Base-by-base conservation (phyloP, 2,888 invertebrate genomes). In the Cetonia aurata region DNA sequence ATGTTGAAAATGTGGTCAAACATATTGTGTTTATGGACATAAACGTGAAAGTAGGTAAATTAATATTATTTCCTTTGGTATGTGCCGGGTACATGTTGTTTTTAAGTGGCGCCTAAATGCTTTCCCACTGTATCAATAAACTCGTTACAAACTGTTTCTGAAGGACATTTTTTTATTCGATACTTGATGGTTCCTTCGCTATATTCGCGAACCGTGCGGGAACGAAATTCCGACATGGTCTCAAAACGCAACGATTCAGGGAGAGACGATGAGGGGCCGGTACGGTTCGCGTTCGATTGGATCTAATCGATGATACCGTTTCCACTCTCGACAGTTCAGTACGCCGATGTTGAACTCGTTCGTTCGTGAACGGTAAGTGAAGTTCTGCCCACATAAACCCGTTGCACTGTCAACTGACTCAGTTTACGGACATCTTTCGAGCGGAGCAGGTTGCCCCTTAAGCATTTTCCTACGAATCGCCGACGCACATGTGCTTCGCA, bases 351-450 rank as follows among this genome's bases (percentile, higher is more conserved):
- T 71, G 73, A 73, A 73, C 73, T 73, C 73, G 73, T 73, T 69
- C 71, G 70, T 71, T 69, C 71, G 70, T 71, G 72, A 70, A 70
- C 71, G 71, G 71, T 72, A 60, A 74, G 72, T 74, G 65, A 72
- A 72, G 74, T 69, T 73, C 69, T 72, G 68, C 74, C 74, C 74
- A 74, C 74, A 73, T 74, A 74, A 74, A 74, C 74, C 73, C 74
- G 75, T 75, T 73, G 75, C 69, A 68, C 70, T 71, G 71, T 71
- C 71, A 69, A 70, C 71, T 70, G 67, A 67, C 69, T 73, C 73
- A 75, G 75, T 75, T 53, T 72, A 53, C 71, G 68, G 31, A 71
- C 70, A 70, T 56, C 67, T 68, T 42, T 70, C 72, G 74, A 67
- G 44, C 56, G 68, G 72, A 72, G 68, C 72, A 72, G 74, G 72